These are phyloP conservation scores for Cyrtodaria siliqua DNA, from an alignment of 2,888 invertebrate genomes.

Conservation along the genomic window DNA sequence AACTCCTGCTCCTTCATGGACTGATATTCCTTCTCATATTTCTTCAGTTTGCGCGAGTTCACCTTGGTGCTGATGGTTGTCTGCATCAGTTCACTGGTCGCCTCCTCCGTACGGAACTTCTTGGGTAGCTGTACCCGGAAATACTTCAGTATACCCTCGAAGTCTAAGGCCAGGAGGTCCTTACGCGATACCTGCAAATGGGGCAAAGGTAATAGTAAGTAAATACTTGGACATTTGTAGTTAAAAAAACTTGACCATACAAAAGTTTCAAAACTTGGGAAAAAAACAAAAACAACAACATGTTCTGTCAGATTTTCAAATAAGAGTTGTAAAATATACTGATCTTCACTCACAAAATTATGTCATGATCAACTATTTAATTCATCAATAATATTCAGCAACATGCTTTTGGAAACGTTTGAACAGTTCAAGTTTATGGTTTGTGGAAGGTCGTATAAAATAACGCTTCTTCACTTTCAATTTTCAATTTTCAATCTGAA, in stretches of 20 bases:
- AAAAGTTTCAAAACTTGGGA: not conserved
- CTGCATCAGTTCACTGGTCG: conserved; percentile 95
- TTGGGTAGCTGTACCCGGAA: conserved; percentile 99
- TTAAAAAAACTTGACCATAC: not conserved
- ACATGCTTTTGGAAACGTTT: no score
- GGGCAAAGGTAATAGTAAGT: not conserved
- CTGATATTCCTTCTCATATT: conserved; percentile 96
- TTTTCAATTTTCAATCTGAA: no score
- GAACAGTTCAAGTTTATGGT: no score
- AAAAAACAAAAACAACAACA: not conserved
- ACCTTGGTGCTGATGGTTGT: conserved; percentile 89
- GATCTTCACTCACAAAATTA: no score
- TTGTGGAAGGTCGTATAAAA: no score
- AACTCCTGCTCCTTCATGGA: conserved; percentile 89
- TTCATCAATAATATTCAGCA: no score
- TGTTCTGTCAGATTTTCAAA: no score
- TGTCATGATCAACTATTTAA: no score
- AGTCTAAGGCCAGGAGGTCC: conserved; percentile 96
- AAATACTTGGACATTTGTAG: not conserved
- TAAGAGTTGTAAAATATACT: no score
- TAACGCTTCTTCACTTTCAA: no score
- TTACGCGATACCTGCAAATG: conserved; percentile 89
- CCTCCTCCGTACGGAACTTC: conserved; percentile 96
- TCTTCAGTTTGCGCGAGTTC: conserved; percentile 91
- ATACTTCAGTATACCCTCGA: conserved; percentile 99